Evolutionary conservation across 2,888 invertebrate genomes (phyloP).

Genomic region (Melanchra persicariae): DNA sequence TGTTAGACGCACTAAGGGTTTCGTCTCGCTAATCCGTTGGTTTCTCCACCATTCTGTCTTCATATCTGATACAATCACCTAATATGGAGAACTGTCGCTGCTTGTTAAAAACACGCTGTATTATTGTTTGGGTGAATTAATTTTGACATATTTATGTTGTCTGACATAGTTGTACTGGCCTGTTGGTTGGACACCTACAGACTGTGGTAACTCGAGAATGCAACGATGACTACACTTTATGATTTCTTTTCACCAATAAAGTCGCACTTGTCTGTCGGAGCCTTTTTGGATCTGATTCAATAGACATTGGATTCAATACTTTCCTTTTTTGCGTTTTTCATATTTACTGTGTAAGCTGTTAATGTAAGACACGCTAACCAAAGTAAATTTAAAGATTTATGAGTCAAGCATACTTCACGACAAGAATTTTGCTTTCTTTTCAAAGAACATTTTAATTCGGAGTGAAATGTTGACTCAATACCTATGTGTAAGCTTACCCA

Average conservation of each 20-base stretch:
- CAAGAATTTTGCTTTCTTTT: neutral
- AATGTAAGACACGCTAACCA: no score
- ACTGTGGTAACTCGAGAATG: no score
- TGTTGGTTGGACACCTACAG: no score
- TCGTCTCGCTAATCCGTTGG: constrained; percentile 78
- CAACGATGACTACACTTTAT: no score
- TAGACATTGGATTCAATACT: no score
- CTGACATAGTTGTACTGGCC: neutral
- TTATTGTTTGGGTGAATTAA: constrained; percentile 31
- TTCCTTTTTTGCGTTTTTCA: no score
- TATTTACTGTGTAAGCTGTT: no score
- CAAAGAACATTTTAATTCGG: neutral
- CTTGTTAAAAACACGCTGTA: constrained; percentile 46
- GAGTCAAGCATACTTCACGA: neutral
- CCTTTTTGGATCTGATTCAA: no score
- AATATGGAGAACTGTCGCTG: constrained; percentile 53
- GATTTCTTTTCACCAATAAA: no score
- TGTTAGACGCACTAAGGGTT: constrained; percentile 72
- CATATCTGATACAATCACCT: constrained; percentile 50
- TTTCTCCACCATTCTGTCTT: constrained; percentile 69
- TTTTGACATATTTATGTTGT: constrained; percentile 15
- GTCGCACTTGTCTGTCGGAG: no score
- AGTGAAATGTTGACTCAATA: neutral
- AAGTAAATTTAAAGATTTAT: neutral
- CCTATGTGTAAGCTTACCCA: neutral